Conservation (phyloP, 2,113 vertebrate species). For the Alces alces region DNA sequence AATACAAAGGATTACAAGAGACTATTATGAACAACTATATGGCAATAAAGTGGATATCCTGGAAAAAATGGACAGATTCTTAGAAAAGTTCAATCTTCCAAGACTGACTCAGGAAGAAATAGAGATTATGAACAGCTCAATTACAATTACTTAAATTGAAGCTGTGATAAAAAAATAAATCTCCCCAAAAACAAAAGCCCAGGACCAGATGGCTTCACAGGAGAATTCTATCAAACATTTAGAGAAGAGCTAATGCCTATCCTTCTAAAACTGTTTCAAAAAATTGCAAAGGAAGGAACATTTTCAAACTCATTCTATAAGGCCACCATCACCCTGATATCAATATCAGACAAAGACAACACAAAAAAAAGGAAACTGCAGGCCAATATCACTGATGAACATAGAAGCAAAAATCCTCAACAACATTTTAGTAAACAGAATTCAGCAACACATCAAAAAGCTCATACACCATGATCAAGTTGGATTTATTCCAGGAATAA, state of each 20-base stretch:
- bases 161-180: neutral
- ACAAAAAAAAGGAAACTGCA: neutral
- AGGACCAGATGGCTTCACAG: neutral
- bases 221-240: neutral
- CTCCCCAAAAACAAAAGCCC: neutral
- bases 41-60: neutral
- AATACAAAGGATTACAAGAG: neutral
- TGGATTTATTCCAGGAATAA: neutral
- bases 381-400: neutral
- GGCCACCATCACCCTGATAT: neutral
- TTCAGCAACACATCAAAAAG: neutral
- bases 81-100: neutral
- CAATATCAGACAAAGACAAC: neutral
- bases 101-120: neutral
- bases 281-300: neutral
- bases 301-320: neutral
- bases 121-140: neutral
- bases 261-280: neutral
- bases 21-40: neutral
- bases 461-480: neutral
- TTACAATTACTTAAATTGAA: neutral
- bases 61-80: neutral
- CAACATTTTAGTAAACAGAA: neutral
- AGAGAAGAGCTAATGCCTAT: neutral
- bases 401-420: neutral